These are phyloP conservation scores for crab-eating macaque (Macaca fascicularis) DNA, from an alignment of 2,113 vertebrate species.

Conservation along the genomic window DNA sequence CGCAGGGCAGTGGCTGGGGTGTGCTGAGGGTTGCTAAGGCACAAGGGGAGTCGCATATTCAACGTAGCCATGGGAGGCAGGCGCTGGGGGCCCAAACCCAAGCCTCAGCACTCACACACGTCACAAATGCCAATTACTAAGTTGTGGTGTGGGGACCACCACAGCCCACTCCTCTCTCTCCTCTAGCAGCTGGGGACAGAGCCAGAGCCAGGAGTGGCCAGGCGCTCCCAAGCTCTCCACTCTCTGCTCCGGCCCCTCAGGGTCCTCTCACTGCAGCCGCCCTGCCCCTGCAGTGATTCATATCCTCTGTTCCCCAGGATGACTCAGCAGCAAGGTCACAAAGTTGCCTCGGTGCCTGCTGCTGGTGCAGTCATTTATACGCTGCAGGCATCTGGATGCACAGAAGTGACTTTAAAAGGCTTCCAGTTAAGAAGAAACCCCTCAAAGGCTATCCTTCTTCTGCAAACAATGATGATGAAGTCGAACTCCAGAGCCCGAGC, in stretches of 20 bases:
- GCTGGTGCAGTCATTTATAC: too few species aligned
- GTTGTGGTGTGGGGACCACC: accelerated
- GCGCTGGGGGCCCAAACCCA: too few species aligned
- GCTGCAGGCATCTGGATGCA: neutral
- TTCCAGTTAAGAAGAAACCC: neutral
- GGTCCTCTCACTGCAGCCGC: neutral
- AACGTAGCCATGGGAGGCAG: neutral
- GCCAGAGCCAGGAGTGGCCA: too few species aligned
- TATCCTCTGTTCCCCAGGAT: accelerated
- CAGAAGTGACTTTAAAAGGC: neutral
- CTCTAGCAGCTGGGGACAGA: too few species aligned
- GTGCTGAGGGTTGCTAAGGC: neutral
- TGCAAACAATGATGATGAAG: accelerated
- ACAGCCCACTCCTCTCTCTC: too few species aligned
- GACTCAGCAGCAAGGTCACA: neutral
- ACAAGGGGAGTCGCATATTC: neutral
- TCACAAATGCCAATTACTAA: neutral
- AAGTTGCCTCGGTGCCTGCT: neutral
- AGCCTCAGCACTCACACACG: accelerated
- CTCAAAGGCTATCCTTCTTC: neutral
- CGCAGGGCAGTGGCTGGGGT: neutral
- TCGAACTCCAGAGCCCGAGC: accelerated
- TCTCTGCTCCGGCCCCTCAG: neutral
- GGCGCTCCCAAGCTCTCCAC: neutral
- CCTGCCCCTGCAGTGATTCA: accelerated